Percentiles rank a stretch among this genome's conserved stretches.
These are phyloP conservation scores for Deroplatys truncata DNA, from an alignment of 2,888 invertebrate species.

Conservation along the genomic window DNA sequence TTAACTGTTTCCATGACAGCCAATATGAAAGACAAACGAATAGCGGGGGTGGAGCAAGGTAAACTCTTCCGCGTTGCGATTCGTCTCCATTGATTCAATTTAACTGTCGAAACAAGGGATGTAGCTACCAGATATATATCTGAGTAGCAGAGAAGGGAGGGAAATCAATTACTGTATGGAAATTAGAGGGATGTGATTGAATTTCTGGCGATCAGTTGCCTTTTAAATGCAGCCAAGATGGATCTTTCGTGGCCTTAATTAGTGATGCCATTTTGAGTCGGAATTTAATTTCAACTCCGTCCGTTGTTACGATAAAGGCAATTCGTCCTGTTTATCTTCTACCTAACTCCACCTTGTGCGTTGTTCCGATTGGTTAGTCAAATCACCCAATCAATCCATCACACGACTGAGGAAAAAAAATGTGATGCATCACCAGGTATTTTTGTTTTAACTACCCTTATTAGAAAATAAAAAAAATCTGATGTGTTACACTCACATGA, in stretches of 20 bases:
- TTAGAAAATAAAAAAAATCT: too few relatives aligned
- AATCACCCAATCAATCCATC: not conserved
- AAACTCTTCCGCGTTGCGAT: not conserved
- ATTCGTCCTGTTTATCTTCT: not conserved
- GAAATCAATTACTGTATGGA: constrained; percentile 11
- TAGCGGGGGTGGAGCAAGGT: not conserved
- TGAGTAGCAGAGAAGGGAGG: not conserved
- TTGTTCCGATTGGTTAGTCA: not conserved
- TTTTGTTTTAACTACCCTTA: too few relatives aligned
- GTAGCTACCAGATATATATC: not conserved
- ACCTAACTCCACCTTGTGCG: not conserved
- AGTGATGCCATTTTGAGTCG: not conserved
- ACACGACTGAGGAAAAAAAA: not conserved
- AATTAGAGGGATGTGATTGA: not conserved
- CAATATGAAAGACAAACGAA: not conserved
- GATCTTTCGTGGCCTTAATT: not conserved
- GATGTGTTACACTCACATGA: too few relatives aligned
- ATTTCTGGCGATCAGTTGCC: not conserved
- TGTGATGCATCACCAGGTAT: too few relatives aligned
- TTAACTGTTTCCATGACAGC: too few relatives aligned
- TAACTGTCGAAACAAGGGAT: not conserved
- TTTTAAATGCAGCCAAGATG: not conserved
- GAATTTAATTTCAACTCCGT: not conserved
- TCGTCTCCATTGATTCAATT: not conserved
- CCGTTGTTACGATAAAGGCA: too few relatives aligned